Base-by-base conservation (phyloP, 2,888 invertebrate genomes). In the Meandrusa payeni region DNA sequence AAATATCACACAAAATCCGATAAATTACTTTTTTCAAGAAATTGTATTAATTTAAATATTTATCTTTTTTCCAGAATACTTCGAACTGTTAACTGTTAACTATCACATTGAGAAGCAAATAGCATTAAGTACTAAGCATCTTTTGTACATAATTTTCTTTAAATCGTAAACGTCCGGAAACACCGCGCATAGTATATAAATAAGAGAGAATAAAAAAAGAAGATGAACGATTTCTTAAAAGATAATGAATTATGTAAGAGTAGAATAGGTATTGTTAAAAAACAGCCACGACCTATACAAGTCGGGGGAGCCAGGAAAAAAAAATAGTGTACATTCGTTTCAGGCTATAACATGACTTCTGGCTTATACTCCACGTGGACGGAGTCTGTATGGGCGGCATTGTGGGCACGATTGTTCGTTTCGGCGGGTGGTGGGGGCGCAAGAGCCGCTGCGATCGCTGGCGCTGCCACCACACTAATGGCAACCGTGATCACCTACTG, bases 361-460 rank as follows among this genome's bases (percentile, higher is more conserved):
- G 93, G 93, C 6, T 54, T 88, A 57, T 97, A 93, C 74, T 95
- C 96, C 2, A 92, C 95, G 5, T 97, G 97, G 97, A 93, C 95
- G 10, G 97, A 97, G 87, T 96, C 96, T 0, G 91, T 94, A 26
- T 97, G 97, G 96, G 85, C 89, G 41, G 85, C 90, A 41, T 89
- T 95, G 57, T 91, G 89, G 57, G 92, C 94, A 47, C 90, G 94
- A 50, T 91, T 97, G 85, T 96, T 96, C 75, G 85, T 97, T 44
- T 88, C 91, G 58, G 93, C 96, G 32, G 89, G 93, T 5, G 88
- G 90, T 5, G 67, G 59, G 22, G 81, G 85, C 36, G 82, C 87
- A 27, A 52, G 60, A 1, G 51, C 55, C 11, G 83, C 85, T 2
- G 69, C 62, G 1, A 47, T 39, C 0, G 39, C 64, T 4, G 69